Evolutionary conservation across 2,888 invertebrate genomes (phyloP).

Genomic region (Hypselothyrea guttata): DNA sequence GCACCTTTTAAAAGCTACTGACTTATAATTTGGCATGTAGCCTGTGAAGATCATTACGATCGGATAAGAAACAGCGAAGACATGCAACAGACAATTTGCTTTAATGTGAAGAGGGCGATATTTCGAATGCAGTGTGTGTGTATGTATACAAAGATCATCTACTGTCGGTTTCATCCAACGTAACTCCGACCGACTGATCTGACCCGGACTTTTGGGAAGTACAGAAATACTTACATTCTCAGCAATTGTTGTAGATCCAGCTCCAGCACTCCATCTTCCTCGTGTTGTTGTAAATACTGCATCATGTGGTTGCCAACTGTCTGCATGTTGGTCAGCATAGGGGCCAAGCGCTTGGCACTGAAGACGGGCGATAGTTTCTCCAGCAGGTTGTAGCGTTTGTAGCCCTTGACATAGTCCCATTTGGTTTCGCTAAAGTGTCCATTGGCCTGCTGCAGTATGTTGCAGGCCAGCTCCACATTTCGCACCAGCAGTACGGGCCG

Average conservation of each 20-base stretch:
- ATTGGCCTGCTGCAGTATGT: conserved; percentile 85
- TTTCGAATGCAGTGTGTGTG: no score
- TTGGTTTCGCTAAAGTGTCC: conserved; percentile 85
- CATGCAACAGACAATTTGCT: no score
- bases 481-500: conserved; percentile 85
- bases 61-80: no score
- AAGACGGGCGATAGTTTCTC: conserved; percentile 87
- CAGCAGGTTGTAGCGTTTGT: conserved; percentile 86
- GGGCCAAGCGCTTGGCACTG: conserved; percentile 85
- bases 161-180: no score
- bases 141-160: no score
- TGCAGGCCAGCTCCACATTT: conserved; percentile 85
- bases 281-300: conserved; percentile 76
- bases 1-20: no score
- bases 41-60: no score
- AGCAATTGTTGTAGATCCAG: conserved; percentile 70
- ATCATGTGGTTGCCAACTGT: conserved; percentile 84
- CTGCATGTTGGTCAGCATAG: conserved; percentile 85
- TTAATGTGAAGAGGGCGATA: no score
- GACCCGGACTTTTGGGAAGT: no score
- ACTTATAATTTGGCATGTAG: no score
- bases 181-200: no score
- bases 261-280: conserved; percentile 60
- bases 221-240: conserved; percentile 63
- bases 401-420: conserved; percentile 83